Evolutionary conservation across 2,113 vertebrate genomes (phyloP), one percentile per base, ranked within the genome.

Genomic region (Otus sunia): DNA sequence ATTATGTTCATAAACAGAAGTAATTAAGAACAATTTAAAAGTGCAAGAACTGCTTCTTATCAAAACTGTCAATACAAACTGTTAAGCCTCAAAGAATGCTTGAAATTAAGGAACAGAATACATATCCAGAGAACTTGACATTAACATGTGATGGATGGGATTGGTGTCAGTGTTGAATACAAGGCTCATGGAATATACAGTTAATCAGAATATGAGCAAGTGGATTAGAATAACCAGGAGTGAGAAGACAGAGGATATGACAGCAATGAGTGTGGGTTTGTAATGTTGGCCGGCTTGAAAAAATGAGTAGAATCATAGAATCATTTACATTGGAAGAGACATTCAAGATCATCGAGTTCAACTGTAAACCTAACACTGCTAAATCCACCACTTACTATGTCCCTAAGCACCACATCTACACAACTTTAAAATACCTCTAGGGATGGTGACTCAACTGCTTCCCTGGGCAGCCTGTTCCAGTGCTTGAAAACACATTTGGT

Each of bases 401-500:
- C 27, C 39, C 21, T 25, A 37, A 47, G 27, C 3, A 4, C 3
- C 12, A 23, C 41, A 27, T 27, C 13, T 22, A 56, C 11, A 34
- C 2, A 2, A 19, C 9, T 37, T 68, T 58, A 49, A 58, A 58
- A 37, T 58, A 32, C 15, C 34, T 30, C 26, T 34, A 47, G 22
- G 22, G 22, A 32, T 12, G 29, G 59, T 19, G 21, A 32, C 12
- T 34, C 22, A 3, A 39, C 16, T 7, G 15, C 10, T 41, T 52
- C 29, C 47, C 12, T 15, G 22, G 16, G 6, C 30, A 66, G 37
- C 14, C 25, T 29, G 14, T 27, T n/a, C 50, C 37, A 34, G 9
- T 27, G 29, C 29, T 12, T 52, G 15, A 39, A 1, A 50, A 26
- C 5, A 9, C 7, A 39, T 19, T 50, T 1, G 0, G 9, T 50